Percentiles rank a stretch among this genome's conserved stretches.
Evolutionary conservation across 1,140 invertebrate genomes (phyloP).

Genomic region (Drosophila orena): DNA sequence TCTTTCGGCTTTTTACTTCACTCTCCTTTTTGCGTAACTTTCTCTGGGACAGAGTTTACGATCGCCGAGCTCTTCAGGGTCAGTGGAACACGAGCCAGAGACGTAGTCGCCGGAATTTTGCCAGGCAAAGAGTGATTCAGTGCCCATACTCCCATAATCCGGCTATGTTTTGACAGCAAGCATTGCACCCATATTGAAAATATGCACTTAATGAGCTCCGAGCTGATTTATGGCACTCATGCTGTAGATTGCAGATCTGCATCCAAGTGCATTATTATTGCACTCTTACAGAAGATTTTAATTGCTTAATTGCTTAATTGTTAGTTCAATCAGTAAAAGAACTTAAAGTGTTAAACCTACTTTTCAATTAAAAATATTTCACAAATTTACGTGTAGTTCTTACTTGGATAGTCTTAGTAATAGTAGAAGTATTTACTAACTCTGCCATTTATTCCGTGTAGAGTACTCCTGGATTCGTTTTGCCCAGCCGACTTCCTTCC

Average conservation of each 20-base stretch:
- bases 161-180: constrained; percentile 57
- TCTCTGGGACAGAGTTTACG: constrained; percentile 57
- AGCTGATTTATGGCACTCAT: constrained; percentile 50
- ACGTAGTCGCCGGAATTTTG: constrained; percentile 49
- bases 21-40: constrained; percentile 70
- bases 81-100: constrained; percentile 52
- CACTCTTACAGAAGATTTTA: constrained; percentile 1
- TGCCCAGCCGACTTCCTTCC: not conserved
- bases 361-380: no score
- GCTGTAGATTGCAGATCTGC: constrained; percentile 7
- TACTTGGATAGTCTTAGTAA: no score
- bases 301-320: no score
- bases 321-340: no score
- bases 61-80: constrained; percentile 54
- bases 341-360: no score
- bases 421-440: no score
- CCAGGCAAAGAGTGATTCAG: constrained; percentile 25
- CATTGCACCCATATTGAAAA: constrained; percentile 55
- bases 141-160: constrained; percentile 14
- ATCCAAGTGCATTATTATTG: not conserved
- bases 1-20: constrained; percentile 31
- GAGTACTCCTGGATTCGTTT: constrained; percentile 2
- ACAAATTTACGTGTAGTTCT: no score
- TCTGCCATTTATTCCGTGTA: not conserved
- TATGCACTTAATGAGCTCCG: constrained; percentile 54